phyloP scores from a whole-genome alignment of 2,797 vertebrate genomes.

The Champsocephalus gunnari region DNA sequence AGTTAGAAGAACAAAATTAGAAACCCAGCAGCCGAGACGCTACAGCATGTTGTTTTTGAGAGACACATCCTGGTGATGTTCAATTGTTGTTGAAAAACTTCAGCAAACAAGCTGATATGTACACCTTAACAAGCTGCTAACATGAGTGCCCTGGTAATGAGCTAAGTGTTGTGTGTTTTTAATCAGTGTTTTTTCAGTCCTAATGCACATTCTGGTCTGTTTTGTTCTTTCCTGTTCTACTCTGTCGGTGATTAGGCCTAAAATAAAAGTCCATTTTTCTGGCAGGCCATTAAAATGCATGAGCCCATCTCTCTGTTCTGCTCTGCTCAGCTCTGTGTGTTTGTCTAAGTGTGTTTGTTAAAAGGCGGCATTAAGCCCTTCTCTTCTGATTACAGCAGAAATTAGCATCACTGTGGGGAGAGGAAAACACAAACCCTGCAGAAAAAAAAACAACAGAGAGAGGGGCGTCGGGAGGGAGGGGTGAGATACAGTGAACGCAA shows the following conservation, averaged over 20 bases:
- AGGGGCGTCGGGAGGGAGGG: conserved; percentile 54
- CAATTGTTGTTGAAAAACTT: conserved; percentile 43
- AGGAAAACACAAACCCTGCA: conserved; percentile 82
- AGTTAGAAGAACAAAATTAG: neutral
- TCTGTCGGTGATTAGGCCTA: conserved; percentile 83
- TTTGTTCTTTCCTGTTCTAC: conserved; percentile 76
- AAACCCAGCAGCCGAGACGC: conserved; percentile 27
- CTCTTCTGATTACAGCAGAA: conserved; percentile 88
- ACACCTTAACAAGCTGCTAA: conserved; percentile 69
- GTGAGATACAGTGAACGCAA: conserved; percentile 59
- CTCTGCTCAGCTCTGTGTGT: conserved; percentile 81
- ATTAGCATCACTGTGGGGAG: conserved; percentile 88
- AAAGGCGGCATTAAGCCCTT: conserved; percentile 88
- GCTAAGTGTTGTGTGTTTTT: conserved; percentile 66
- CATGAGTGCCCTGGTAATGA: conserved; percentile 66
- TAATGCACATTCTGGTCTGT: conserved; percentile 66
- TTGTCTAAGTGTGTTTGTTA: conserved; percentile 89
- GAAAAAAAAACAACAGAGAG: conserved; percentile 70
- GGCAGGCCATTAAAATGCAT: conserved; percentile 88
- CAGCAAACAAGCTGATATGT: conserved; percentile 44
- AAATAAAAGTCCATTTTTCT: conserved; percentile 84
- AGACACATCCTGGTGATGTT: conserved; percentile 33
- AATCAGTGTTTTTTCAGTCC: conserved; percentile 64
- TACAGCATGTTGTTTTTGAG: conserved; percentile 22
- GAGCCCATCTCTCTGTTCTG: conserved; percentile 79